Evolutionary conservation across 2,888 invertebrate species (phyloP), one percentile per base, ranked within the genome.

Genomic region (Synanthedon vespiformis): DNA sequence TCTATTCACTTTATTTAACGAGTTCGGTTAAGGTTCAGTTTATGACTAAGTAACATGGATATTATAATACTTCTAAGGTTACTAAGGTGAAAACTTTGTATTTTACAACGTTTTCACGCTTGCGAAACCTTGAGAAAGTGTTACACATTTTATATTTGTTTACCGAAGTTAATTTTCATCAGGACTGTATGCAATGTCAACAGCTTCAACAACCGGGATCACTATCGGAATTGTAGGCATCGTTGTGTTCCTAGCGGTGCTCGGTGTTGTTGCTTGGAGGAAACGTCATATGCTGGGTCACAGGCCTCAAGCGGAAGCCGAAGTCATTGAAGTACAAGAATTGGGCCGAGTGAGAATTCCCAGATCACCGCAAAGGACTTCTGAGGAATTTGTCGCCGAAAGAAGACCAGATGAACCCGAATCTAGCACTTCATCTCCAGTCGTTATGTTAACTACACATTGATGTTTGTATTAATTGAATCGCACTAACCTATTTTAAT

Each of bases 121-220:
- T 27, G 27, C 27, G 27, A 22, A 27, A 8, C 27, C 27, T 5
- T 27, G 27, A 27, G 6, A 8, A 27, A 27, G 8, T 27, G 8
- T 22, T 27, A 27, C 10, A 34, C 10, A 10, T 34, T 34, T 34
- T 34, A 34, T 44, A 44, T 13, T 44, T 44, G 13, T 41, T 41
- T 13, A 41, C 8, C 41, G n/a, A 41, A 5, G 11, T 48, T 48
- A 13, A 48, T 51, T 61, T 60, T 56, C 53, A 59, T 61, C 69
- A 86, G 86, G 83, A 48, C 56, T 79, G 51, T 78, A 80, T 65
- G 69, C 74, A 57, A 76, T 85, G 75, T 80, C 86, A 16, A 77
- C 75, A 61, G 83, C 82, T n/a, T 81, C 86, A 12, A 73, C 73
- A 1, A 77, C 78, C 0, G 81, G 80, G 5, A 74, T 86, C 50